A percentile compares a stretch with the other conserved stretches of the same genome.
phyloP scores from a whole-genome alignment of 1,140 invertebrate species.

The Dendroctonus valens region DNA sequence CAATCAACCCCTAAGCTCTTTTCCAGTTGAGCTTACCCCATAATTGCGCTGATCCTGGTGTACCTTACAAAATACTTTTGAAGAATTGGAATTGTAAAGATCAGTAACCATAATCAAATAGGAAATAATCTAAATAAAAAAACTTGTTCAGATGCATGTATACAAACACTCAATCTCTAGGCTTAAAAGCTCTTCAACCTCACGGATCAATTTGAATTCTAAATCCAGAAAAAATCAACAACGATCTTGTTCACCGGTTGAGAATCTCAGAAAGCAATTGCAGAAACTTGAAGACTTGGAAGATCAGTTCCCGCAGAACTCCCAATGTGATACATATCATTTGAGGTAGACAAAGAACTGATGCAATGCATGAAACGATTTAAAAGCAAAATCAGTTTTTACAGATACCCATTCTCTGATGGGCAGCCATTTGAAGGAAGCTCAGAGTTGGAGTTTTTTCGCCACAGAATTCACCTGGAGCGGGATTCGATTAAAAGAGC shows the following conservation, averaged over 20 bases:
- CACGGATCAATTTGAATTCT: constrained; percentile 54
- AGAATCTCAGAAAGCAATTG: constrained; percentile 72
- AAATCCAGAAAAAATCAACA: constrained; percentile 34
- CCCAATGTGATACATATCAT: constrained; percentile 67
- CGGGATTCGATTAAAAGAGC: constrained; percentile 73
- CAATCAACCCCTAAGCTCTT: too few relatives aligned
- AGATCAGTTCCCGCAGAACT: constrained; percentile 68
- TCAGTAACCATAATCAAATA: too few relatives aligned
- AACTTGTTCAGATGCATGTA: too few relatives aligned
- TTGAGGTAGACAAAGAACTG: constrained; percentile 56
- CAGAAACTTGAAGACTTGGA: constrained; percentile 77
- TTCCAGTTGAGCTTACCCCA: too few relatives aligned
- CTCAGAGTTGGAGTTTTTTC: constrained; percentile 76
- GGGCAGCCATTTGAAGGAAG: constrained; percentile 50
- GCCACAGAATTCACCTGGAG: constrained; percentile 74
- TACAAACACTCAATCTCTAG: constrained; percentile 6
- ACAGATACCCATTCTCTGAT: constrained; percentile 48
- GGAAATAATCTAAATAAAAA: too few relatives aligned
- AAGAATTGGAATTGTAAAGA: too few relatives aligned
- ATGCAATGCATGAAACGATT: not conserved
- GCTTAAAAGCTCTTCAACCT: constrained; percentile 63
- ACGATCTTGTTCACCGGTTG: constrained; percentile 66
- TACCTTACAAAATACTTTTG: too few relatives aligned
- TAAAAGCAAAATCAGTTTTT: constrained; percentile 7
- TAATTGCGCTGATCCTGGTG: too few relatives aligned